A percentile compares a stretch with the other conserved stretches of the same genome.
Evolutionary conservation across 2,113 vertebrate genomes (phyloP).

Genomic region (Caloenas nicobarica): DNA sequence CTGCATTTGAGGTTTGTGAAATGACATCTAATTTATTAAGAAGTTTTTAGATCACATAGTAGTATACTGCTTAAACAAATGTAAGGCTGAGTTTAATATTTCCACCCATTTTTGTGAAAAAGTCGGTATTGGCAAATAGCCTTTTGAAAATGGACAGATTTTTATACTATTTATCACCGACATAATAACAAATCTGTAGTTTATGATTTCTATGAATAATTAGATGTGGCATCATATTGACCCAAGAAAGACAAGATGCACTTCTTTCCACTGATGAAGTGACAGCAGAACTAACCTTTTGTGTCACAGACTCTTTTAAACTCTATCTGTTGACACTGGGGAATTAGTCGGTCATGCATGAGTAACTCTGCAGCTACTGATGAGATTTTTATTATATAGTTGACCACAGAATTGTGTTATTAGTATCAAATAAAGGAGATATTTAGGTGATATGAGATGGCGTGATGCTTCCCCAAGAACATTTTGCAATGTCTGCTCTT

Average conservation of each 20-base stretch:
- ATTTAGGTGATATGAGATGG: neutral
- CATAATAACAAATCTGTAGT: neutral
- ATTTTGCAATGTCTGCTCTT: neutral
- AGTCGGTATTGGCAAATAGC: neutral
- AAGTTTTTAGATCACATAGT: neutral
- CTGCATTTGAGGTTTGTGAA: neutral
- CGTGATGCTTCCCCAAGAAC: neutral
- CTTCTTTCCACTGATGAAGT: neutral
- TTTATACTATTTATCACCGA: neutral
- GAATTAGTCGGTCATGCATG: slow-evolving; percentile 54
- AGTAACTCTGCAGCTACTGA: slow-evolving; percentile 1
- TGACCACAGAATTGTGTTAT: neutral
- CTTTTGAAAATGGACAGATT: neutral
- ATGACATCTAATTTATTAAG: neutral
- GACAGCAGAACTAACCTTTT: slow-evolving; percentile 35
- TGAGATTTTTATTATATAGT: slow-evolving; percentile 11
- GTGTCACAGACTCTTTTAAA: slow-evolving; percentile 26
- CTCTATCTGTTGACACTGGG: neutral
- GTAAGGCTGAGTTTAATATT: neutral
- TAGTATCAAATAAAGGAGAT: slow-evolving; percentile 28
- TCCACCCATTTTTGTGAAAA: neutral
- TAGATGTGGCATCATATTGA: neutral
- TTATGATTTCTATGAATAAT: slow-evolving; percentile 10
- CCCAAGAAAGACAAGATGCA: neutral
- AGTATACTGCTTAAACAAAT: neutral